A percentile compares a stretch with the other conserved stretches of the same genome.
Conservation (phyloP, 2,797 vertebrate species). For the Merluccius polli region DNA sequence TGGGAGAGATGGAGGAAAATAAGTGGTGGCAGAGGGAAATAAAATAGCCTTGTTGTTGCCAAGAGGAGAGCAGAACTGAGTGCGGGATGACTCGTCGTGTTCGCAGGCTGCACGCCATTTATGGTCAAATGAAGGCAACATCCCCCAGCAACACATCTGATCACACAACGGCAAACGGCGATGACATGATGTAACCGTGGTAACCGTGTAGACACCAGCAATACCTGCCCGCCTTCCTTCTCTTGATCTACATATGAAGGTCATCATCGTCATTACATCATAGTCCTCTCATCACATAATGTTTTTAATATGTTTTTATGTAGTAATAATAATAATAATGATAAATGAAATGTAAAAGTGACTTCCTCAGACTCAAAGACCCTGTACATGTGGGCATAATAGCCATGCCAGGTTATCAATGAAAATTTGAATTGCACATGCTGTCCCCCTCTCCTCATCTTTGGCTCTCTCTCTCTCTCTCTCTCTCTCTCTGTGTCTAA, state of each 20-base stretch:
- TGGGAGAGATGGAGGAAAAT: constrained; percentile 52
- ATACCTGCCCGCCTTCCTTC: too few relatives aligned
- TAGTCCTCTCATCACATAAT: too few relatives aligned
- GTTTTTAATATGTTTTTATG: too few relatives aligned
- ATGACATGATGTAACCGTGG: not conserved
- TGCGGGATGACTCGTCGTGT: constrained; percentile 51
- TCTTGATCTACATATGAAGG: too few relatives aligned
- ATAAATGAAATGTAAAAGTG: too few relatives aligned
- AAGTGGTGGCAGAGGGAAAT: constrained; percentile 53
- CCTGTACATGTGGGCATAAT: too few relatives aligned
- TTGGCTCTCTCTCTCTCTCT: constrained; percentile 7
- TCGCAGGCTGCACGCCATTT: constrained; percentile 45
- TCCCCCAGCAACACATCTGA: constrained; percentile 16
- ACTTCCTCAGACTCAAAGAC: too few relatives aligned
- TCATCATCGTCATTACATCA: too few relatives aligned
- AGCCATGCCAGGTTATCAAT: too few relatives aligned
- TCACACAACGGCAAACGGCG: constrained; percentile 17
- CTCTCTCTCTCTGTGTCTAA: constrained; percentile 17
- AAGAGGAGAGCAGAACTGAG: constrained; percentile 58
- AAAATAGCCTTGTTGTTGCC: constrained; percentile 69
- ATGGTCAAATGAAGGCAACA: constrained; percentile 21
- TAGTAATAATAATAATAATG: too few relatives aligned
- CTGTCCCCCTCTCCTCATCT: not conserved
- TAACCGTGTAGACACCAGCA: not conserved
- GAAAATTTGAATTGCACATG: not conserved